Evolutionary conservation across 1,140 invertebrate species (phyloP).

Genomic region (Trichonephila inaurata): DNA sequence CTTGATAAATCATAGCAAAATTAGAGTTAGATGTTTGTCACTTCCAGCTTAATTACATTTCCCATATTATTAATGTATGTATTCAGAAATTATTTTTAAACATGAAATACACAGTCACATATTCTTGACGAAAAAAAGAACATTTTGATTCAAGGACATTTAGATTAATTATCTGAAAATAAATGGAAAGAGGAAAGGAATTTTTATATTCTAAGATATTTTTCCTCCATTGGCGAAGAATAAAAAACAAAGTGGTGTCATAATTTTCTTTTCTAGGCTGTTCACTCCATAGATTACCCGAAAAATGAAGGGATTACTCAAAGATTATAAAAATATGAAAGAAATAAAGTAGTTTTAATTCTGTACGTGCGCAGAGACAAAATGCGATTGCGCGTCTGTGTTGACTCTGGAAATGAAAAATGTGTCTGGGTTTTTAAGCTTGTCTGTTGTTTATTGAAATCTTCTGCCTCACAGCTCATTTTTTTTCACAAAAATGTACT

Average conservation of each 20-base stretch:
- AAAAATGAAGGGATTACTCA: neutral
- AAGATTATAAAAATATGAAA: neutral
- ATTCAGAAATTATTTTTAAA: too few species aligned
- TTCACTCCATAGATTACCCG: neutral
- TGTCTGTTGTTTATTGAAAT: neutral
- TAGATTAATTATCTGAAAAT: neutral
- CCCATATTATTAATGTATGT: too few species aligned
- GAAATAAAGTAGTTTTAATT: slow-evolving; percentile 30
- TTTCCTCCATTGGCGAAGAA: neutral
- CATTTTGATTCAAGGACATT: neutral
- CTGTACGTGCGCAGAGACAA: neutral
- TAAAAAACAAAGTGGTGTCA: neutral
- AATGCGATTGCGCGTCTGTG: neutral
- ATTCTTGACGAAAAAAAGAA: neutral
- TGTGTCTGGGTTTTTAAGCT: neutral
- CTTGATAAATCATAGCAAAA: too few species aligned
- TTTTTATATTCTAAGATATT: neutral
- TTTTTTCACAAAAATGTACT: neutral
- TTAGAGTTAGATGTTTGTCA: too few species aligned
- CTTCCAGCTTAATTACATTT: too few species aligned
- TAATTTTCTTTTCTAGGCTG: neutral
- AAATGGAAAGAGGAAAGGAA: neutral
- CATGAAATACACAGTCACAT: too few species aligned
- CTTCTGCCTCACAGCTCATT: neutral
- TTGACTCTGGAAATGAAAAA: neutral